Evolutionary conservation across 2,888 invertebrate genomes (phyloP).

Genomic region (Onchidella celtica): DNA sequence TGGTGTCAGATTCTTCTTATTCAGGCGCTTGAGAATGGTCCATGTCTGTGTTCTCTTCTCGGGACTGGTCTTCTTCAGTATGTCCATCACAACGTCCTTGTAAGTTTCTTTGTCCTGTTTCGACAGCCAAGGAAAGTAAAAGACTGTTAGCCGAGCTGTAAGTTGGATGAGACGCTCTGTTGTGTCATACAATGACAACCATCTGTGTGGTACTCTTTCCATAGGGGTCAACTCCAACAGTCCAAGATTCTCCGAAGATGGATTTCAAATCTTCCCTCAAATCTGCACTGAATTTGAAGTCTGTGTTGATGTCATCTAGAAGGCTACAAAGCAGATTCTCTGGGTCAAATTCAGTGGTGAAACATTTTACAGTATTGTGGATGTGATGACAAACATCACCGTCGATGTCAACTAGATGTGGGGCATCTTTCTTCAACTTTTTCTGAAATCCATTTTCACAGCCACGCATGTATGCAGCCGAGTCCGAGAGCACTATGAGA

Average conservation of each 20-base stretch:
- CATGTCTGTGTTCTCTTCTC: background rate
- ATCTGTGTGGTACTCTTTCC: background rate
- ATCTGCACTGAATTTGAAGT: conserved; percentile 14
- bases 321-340: background rate
- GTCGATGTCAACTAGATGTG: background rate
- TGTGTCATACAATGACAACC: conserved; percentile 15
- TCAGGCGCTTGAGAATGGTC: background rate
- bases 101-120: background rate
- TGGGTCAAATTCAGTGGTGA: background rate
- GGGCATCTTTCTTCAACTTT: conserved; percentile 11
- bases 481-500: background rate
- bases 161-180: background rate
- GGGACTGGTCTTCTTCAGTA: background rate
- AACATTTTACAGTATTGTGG: conserved; percentile 3
- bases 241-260: background rate
- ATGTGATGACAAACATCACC: conserved; percentile 7
- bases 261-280: background rate
- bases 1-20: background rate
- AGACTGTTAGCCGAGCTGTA: background rate
- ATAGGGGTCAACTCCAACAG: background rate
- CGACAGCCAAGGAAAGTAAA: background rate
- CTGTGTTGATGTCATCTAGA: background rate
- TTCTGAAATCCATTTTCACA: background rate
- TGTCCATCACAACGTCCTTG: background rate
- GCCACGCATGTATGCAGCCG: conserved; percentile 21